Percentiles rank a stretch among this genome's conserved stretches.
phyloP scores from a whole-genome alignment of 2,113 vertebrate species.

The Dendropsophus ebraccatus region DNA sequence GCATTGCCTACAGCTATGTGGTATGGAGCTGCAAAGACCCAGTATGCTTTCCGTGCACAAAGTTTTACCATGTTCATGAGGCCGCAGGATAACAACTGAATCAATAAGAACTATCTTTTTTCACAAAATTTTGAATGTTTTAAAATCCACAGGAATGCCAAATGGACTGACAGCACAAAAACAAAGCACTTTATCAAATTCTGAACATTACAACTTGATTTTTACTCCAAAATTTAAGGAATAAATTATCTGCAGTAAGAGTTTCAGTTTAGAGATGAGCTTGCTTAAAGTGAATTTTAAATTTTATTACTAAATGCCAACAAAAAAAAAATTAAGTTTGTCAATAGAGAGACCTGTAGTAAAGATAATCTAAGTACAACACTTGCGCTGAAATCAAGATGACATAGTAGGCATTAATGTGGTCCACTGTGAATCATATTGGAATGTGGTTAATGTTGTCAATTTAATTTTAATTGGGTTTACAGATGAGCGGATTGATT shows the following conservation, averaged over 20 bases:
- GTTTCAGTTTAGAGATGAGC: background rate
- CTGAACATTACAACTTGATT: background rate
- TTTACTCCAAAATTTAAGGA: background rate
- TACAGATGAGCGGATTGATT: slow-evolving; percentile 32
- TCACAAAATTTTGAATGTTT: background rate
- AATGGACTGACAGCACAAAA: background rate
- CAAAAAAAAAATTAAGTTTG: background rate
- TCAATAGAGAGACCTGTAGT: background rate
- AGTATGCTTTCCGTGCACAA: background rate
- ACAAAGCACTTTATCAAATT: background rate
- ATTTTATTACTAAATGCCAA: background rate
- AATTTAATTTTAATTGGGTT: slow-evolving; percentile 38
- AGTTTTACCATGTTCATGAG: background rate
- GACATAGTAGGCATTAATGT: slow-evolving; percentile 2
- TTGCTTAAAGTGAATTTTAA: background rate
- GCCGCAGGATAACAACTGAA: background rate
- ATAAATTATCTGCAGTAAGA: background rate
- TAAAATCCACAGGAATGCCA: background rate
- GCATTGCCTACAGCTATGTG: background rate
- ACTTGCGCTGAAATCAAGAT: background rate
- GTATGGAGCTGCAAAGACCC: background rate
- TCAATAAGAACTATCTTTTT: background rate
- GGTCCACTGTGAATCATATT: slow-evolving; percentile 11
- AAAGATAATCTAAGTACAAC: background rate
- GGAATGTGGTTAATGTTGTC: slow-evolving; percentile 33